Evolutionary conservation across 2,797 vertebrate species (phyloP).

Genomic region (Percopsis omiscomaycus): DNA sequence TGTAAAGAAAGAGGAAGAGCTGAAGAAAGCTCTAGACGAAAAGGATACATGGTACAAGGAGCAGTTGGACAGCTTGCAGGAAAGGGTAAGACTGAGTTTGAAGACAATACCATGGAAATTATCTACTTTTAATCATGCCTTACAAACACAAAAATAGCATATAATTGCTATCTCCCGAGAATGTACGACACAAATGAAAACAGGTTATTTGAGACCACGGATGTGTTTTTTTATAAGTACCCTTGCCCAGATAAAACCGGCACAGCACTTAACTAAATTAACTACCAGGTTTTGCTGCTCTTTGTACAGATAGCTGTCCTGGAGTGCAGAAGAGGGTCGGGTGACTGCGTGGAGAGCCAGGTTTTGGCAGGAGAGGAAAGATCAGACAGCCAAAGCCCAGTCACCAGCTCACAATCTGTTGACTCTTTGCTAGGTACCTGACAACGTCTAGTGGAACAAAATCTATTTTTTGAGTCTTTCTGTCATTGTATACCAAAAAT

Average conservation of each 20-base stretch:
- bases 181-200: no score
- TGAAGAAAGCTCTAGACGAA: constrained; percentile 81
- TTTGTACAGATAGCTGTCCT: constrained; percentile 75
- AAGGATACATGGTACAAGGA: constrained; percentile 83
- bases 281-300: constrained; percentile 41
- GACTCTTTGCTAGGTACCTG: constrained; percentile 68
- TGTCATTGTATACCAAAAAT: background rate
- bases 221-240: no score
- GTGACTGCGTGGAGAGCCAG: constrained; percentile 40
- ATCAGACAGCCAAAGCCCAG: constrained; percentile 46
- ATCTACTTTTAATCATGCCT: no score
- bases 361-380: constrained; percentile 52
- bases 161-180: no score
- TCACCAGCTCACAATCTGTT: constrained; percentile 67
- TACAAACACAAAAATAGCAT: no score
- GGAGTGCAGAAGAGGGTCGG: constrained; percentile 72
- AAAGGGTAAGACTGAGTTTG: constrained; percentile 72
- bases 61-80: constrained; percentile 81
- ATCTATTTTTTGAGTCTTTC: background rate
- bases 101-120: background rate
- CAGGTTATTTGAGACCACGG: no score
- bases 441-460: background rate
- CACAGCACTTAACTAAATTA: constrained; percentile 9
- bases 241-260: no score
- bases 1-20: constrained; percentile 87